phyloP scores from a whole-genome alignment of 2,797 vertebrate species.

The Okamejei kenojei region DNA sequence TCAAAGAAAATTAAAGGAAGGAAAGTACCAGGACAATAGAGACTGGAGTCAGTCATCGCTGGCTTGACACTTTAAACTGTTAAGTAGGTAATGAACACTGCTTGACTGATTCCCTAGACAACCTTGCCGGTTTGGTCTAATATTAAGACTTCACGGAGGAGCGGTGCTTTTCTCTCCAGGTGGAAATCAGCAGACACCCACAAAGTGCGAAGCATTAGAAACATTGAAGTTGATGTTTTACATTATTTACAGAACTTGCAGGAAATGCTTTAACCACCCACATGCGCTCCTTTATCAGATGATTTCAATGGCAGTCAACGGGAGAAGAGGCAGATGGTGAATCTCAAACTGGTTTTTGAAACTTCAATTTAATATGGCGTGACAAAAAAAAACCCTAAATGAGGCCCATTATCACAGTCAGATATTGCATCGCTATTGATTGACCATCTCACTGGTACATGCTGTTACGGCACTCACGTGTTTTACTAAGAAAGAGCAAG shows the following conservation, averaged over 20 bases:
- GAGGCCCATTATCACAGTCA: neutral
- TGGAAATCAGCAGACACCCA: neutral
- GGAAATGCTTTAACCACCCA: neutral
- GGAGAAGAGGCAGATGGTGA: neutral
- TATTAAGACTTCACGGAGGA: neutral
- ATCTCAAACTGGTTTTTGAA: neutral
- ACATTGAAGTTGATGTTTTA: neutral
- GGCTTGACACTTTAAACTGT: neutral
- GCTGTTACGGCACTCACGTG: no score
- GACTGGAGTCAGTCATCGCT: neutral
- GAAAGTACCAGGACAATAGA: neutral
- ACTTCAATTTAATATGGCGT: neutral
- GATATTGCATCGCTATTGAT: neutral
- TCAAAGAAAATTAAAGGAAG: neutral
- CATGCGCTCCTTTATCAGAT: no score
- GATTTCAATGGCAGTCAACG: neutral
- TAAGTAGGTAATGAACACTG: neutral
- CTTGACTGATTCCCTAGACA: neutral
- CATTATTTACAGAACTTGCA: neutral
- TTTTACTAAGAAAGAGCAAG: neutral
- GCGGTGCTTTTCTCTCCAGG: neutral
- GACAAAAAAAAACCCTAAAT: neutral
- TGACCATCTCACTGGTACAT: neutral
- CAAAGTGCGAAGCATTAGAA: neutral
- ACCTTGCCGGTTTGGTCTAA: neutral